Conservation (phyloP, 92 coral and sea anemone genomes). For the Paragorgia papillata region DNA sequence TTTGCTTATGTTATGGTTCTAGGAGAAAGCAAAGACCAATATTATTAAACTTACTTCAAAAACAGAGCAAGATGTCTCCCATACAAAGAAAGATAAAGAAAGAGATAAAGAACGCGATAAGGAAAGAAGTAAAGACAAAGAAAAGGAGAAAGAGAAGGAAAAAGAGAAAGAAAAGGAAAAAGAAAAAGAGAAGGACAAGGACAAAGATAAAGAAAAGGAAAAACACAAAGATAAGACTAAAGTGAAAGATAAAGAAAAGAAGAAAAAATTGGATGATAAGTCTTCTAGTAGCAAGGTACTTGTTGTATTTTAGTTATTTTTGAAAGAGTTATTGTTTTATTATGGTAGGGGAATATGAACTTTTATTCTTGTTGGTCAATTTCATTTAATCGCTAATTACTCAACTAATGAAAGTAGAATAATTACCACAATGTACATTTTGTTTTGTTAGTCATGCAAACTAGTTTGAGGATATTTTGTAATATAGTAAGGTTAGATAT, state of each 20-base stretch:
- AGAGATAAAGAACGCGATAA: slow-evolving; percentile 47
- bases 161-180: slow-evolving; percentile 70
- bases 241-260: slow-evolving; percentile 66
- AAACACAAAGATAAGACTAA: slow-evolving; percentile 63
- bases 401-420: no score
- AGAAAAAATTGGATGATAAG: slow-evolving; percentile 45
- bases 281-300: slow-evolving; percentile 36
- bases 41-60: slow-evolving; percentile 19
- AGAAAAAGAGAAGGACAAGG: slow-evolving; percentile 68
- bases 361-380: no score
- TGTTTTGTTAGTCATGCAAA: no score
- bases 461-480: no score
- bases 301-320: background rate
- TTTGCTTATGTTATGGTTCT: no score
- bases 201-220: slow-evolving; percentile 64
- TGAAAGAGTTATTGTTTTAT: background rate
- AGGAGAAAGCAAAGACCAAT: slow-evolving; percentile 30
- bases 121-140: slow-evolving; percentile 64
- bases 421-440: no score
- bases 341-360: no score
- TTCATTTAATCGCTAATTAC: no score
- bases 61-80: slow-evolving; percentile 23
- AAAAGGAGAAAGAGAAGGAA: slow-evolving; percentile 64
- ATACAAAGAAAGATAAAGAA: slow-evolving; percentile 59
- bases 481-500: no score